Evolutionary conservation across 2,113 vertebrate species (phyloP).

Genomic region (Hymenochirus boettgeri): DNA sequence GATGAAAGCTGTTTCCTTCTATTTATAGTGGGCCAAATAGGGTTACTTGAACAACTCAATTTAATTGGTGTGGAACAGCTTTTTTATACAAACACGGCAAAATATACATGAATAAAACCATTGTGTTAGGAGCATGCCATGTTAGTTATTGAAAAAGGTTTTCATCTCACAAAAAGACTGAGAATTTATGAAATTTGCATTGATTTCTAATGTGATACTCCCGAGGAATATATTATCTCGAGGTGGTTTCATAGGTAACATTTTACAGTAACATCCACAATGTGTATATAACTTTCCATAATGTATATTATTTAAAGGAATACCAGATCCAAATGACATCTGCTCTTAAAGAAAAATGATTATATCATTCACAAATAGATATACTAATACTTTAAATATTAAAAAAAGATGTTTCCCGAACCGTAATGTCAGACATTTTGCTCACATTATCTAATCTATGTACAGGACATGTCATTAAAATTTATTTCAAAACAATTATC

Average conservation of each 20-base stretch:
- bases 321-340: no score
- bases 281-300: no score
- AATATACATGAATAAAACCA: background rate
- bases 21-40: background rate
- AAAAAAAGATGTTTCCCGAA: no score
- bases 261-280: background rate
- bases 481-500: no score
- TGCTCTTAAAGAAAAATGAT: no score
- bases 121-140: background rate
- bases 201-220: background rate
- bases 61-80: background rate
- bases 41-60: background rate
- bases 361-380: no score
- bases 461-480: no score
- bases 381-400: no score
- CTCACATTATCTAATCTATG: no score
- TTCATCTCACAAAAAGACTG: background rate
- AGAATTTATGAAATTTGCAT: background rate
- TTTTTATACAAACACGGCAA: background rate
- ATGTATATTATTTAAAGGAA: no score
- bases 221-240: background rate
- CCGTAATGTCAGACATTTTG: no score
- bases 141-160: background rate
- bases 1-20: constrained; percentile 1
- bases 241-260: background rate